Percentiles rank a stretch among this genome's conserved stretches.
These are phyloP conservation scores for Petrocephalus sullivani DNA, from an alignment of 2,797 vertebrate genomes.

Conservation along the genomic window DNA sequence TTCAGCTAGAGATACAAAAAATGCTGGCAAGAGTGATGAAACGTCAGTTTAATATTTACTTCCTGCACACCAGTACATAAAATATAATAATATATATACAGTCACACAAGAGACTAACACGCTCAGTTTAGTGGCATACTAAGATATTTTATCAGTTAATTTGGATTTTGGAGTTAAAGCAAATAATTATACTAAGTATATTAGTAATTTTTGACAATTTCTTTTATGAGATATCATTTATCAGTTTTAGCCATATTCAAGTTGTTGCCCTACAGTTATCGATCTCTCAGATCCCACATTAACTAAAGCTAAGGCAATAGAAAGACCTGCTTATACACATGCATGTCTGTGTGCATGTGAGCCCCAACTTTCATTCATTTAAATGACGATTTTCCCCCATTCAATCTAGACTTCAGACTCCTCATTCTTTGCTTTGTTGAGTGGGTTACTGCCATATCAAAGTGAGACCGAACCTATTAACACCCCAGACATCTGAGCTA, in stretches of 20 bases:
- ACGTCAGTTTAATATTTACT: background rate
- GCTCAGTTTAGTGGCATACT: background rate
- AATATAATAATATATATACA: background rate
- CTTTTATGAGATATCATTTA: background rate
- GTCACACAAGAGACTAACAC: background rate
- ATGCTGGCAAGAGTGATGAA: background rate
- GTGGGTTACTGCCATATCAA: background rate
- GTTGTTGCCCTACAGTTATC: background rate
- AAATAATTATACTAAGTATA: background rate
- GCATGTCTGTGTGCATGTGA: background rate
- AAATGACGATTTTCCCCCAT: background rate
- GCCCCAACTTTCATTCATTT: background rate
- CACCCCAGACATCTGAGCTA: background rate
- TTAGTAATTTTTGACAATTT: background rate
- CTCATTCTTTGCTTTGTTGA: background rate
- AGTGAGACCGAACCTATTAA: background rate
- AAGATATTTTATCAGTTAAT: background rate
- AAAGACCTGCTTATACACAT: background rate
- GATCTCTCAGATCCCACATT: background rate
- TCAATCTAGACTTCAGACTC: background rate
- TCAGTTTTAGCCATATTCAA: background rate
- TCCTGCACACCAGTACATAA: background rate
- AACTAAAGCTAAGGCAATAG: background rate
- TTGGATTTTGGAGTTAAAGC: background rate
- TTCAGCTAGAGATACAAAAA: background rate